Evolutionary conservation across 2,888 invertebrate genomes (phyloP).

Genomic region (Parnassius orleans): DNA sequence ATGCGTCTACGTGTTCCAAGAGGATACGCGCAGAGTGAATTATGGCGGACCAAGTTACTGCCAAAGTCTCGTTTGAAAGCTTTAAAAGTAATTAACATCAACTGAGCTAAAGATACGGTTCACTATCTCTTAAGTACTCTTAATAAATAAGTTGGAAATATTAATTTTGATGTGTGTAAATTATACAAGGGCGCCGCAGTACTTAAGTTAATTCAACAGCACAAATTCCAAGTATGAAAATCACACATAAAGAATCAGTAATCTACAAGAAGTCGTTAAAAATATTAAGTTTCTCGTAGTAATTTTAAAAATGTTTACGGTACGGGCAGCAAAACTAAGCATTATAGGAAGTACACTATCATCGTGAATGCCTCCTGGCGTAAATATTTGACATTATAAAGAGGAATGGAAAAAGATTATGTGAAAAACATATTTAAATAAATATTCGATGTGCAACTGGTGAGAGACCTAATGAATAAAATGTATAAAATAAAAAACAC

Average conservation of each 20-base stretch:
- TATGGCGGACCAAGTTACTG: constrained; percentile 69
- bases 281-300: too few relatives aligned
- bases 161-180: constrained; percentile 37
- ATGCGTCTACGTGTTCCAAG: constrained; percentile 66
- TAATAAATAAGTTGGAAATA: constrained; percentile 39
- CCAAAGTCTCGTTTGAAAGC: constrained; percentile 76
- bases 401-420: too few relatives aligned
- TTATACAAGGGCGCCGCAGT: constrained; percentile 28
- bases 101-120: constrained; percentile 68
- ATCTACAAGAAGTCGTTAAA: neutral
- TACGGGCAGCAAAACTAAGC: too few relatives aligned
- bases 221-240: constrained; percentile 9
- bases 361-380: too few relatives aligned
- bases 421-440: too few relatives aligned
- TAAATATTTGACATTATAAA: too few relatives aligned
- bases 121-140: constrained; percentile 27
- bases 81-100: constrained; percentile 75
- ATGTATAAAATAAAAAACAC: too few relatives aligned
- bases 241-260: constrained; percentile 17
- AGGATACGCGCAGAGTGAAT: constrained; percentile 65
- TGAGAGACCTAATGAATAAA: too few relatives aligned
- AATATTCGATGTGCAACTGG: too few relatives aligned
- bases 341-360: too few relatives aligned
- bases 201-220: constrained; percentile 32
- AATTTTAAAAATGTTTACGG: too few relatives aligned